phyloP scores from a whole-genome alignment of 2,113 vertebrate genomes.

The Sylvia atricapilla region DNA sequence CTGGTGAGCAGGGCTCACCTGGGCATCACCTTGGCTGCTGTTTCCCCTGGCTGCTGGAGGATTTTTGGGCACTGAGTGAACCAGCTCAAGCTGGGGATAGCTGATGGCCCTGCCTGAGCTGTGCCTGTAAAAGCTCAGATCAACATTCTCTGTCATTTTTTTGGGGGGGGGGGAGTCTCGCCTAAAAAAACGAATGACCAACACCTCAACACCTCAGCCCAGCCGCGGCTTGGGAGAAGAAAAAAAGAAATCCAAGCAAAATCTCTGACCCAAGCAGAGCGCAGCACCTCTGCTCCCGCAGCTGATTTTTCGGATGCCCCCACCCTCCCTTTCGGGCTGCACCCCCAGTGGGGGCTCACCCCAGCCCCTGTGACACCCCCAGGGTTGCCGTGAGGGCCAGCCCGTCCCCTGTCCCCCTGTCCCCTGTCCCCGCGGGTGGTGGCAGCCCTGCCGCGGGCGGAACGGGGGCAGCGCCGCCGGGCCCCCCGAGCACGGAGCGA shows the following conservation, averaged over 20 bases:
- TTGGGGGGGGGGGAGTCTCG: no score
- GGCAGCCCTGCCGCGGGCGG: not conserved
- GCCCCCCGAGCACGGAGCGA: not conserved
- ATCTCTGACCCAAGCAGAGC: not conserved
- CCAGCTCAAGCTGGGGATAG: accelerated
- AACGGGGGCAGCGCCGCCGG: slow-evolving; percentile 4
- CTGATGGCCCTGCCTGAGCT: not conserved
- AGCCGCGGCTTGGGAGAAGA: not conserved
- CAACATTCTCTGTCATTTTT: not conserved
- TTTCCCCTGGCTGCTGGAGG: not conserved
- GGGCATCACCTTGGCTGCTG: not conserved
- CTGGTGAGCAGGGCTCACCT: not conserved
- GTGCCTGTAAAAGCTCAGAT: not conserved
- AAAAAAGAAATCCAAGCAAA: not conserved
- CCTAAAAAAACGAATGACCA: not conserved
- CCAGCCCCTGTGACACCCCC: accelerated
- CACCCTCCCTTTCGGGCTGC: not conserved
- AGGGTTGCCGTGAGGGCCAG: not conserved
- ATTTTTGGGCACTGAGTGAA: not conserved
- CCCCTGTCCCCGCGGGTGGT: not conserved
- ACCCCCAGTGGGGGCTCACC: not conserved
- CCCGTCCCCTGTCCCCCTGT: not conserved
- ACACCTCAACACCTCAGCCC: not conserved
- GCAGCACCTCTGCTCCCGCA: not conserved
- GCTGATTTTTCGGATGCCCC: accelerated